These are phyloP conservation scores for Medauroidea extradentata DNA, from an alignment of 1,140 invertebrate genomes.

Conservation along the genomic window DNA sequence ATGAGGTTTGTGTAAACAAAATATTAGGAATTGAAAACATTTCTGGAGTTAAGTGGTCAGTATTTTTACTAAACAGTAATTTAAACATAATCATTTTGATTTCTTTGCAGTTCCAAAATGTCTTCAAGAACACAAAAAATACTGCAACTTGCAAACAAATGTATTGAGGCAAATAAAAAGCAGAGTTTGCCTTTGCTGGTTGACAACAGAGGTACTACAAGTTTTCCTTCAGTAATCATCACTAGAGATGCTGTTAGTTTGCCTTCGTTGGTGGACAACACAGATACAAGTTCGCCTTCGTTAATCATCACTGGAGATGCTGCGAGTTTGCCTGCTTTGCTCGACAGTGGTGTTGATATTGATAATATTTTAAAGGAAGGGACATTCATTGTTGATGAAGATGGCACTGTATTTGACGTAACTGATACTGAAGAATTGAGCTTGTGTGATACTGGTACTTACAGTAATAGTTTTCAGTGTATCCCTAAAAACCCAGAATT, in stretches of 20 bases:
- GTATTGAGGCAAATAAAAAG: neutral
- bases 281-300: no score
- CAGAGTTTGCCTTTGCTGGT: no score
- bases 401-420: neutral
- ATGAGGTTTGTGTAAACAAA: slow-evolving; percentile 2
- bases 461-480: no score
- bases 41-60: slow-evolving; percentile 1
- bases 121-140: slow-evolving; percentile 7
- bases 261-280: no score
- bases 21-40: neutral
- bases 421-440: neutral
- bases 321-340: no score
- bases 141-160: neutral
- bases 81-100: neutral
- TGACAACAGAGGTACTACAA: no score
- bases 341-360: no score
- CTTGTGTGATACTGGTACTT: no score
- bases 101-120: slow-evolving; percentile 7
- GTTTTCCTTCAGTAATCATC: no score
- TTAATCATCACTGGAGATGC: no score
- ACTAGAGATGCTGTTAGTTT: no score
- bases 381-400: neutral
- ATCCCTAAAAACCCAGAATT: no score
- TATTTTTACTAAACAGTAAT: slow-evolving; percentile 3
- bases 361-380: neutral